Base-by-base conservation (phyloP, 2,797 vertebrate species). In the Molossus molossus region DNA sequence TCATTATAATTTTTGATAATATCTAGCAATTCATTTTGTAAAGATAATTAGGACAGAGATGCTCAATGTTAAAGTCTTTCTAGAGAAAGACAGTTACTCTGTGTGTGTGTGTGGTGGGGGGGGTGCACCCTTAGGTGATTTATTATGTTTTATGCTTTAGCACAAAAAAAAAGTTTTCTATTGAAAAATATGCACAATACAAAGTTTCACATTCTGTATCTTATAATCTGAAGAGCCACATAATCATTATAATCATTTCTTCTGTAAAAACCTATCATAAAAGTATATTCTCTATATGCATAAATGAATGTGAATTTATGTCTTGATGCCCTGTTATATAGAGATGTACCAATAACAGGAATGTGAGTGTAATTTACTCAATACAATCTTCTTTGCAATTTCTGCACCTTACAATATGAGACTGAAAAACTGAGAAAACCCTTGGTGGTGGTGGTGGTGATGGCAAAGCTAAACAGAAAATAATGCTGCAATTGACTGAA, bases 1-100 rank as follows among this genome's bases (percentile, higher is more conserved):
- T 94, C 83, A 96, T 92, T 88, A 70, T 67, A 90, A 94, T 62
- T 96, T 93, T 29, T 84, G 62, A 90, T 75, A 79, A 21, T 57
- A 91, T 73, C 64, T 79, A 79, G 48, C 50, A 92, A 86, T 90
- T 92, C 29, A 81, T 40, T 90, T 69, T 95, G 20, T 81, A 87
- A 90, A 92, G 92, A 75, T 86, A 85, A 95, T 95, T 79, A 85
- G 25, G 82, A 62, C 60, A 70, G 53, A 95, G 67, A 79, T n/a
- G 6, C 27, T 75, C 21, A 70, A 83, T 29, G 57, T 6, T 5
- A 60, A 84, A 88, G 37, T 60, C 57, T 53, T 94, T 90, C 58
- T 73, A 12, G 27, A 94, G 82, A 76, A 82, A 73, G 53, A 18
- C 29, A 69, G 69, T 81, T 67, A 90, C 17, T 86, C 23, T 60